phyloP scores from a whole-genome alignment of 2,888 invertebrate species.

The Drosophila meridionalis region DNA sequence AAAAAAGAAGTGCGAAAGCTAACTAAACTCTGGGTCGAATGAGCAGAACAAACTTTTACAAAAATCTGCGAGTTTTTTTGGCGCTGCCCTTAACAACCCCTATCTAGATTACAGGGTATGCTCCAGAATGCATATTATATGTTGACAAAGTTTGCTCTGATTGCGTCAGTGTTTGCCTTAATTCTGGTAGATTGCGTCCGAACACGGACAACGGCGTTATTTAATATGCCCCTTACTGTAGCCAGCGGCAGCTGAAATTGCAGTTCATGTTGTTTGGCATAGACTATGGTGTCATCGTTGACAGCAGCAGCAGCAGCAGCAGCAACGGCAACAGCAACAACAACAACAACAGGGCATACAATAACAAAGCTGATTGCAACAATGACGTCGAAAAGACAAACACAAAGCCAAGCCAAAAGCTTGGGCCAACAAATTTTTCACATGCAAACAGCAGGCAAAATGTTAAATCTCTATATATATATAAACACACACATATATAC shows the following conservation, averaged over 20 bases:
- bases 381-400: slow-evolving; percentile 46
- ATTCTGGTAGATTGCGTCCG: slow-evolving; percentile 51
- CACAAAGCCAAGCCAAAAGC: slow-evolving; percentile 36
- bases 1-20: no score
- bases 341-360: slow-evolving; percentile 25
- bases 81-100: no score
- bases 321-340: slow-evolving; percentile 8
- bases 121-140: background rate
- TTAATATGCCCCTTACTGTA: slow-evolving; percentile 42
- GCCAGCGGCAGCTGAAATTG: slow-evolving; percentile 25
- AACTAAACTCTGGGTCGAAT: no score
- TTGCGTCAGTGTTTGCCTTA: slow-evolving; percentile 22
- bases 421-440: slow-evolving; percentile 40
- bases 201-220: slow-evolving; percentile 51
- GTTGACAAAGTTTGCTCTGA: background rate
- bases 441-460: slow-evolving; percentile 29
- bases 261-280: slow-evolving; percentile 39
- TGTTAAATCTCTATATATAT: slow-evolving; percentile 5
- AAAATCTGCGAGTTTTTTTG: no score
- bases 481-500: background rate
- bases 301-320: slow-evolving; percentile 28
- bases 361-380: slow-evolving; percentile 47
- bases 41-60: no score
- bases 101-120: slow-evolving; percentile 5
- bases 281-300: slow-evolving; percentile 46